Evolutionary conservation across 2,888 invertebrate species (phyloP), one percentile per base, ranked within the genome.

Genomic region (Lampropteryx suffumata): DNA sequence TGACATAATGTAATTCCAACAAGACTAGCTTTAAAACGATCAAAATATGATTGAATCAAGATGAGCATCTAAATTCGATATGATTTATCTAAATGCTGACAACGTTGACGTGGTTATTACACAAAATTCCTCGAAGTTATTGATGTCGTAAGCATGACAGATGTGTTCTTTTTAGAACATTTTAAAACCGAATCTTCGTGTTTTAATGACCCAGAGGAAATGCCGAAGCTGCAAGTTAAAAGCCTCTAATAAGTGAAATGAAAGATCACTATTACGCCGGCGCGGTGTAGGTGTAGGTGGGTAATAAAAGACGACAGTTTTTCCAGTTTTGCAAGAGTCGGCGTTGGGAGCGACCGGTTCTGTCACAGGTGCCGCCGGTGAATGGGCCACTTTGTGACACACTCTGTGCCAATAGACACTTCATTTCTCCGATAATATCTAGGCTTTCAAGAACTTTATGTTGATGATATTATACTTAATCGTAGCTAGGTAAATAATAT

Each of bases 281-380:
- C 62, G 54, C 54, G 59, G 58, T n/a, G 65, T 64, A 58, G 64
- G 59, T 68, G 72, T 70, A 24, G 5, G 64, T 65, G 66, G 70
- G 73, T 72, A 73, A 77, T 76, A 76, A 73, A 70, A 76, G 67
- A 74, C 67, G 75, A 67, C 68, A 72, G 71, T 76, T 73, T 64
- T 59, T 79, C 84, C 79, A 85, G 84, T 84, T 82, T 76, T 61
- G 76, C 81, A 75, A 80, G 78, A 79, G 73, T 73, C 63, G 68
- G 65, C 65, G 71, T 62, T 74, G 63, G 75, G 72, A 73, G 69
- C 65, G 64, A 85, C 87, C 88, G 87, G 86, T 86, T 80, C 73
- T 51, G 63, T 44, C 70, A 76, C 81, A 85, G 83, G 84, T 84
- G 84, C 82, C 80, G 76, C 71, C 73, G 69, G 69, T 81, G 81